Percentiles rank a stretch among this genome's conserved stretches.
phyloP scores from a whole-genome alignment of 2,113 vertebrate species.

The Amblyopsis rosae region DNA sequence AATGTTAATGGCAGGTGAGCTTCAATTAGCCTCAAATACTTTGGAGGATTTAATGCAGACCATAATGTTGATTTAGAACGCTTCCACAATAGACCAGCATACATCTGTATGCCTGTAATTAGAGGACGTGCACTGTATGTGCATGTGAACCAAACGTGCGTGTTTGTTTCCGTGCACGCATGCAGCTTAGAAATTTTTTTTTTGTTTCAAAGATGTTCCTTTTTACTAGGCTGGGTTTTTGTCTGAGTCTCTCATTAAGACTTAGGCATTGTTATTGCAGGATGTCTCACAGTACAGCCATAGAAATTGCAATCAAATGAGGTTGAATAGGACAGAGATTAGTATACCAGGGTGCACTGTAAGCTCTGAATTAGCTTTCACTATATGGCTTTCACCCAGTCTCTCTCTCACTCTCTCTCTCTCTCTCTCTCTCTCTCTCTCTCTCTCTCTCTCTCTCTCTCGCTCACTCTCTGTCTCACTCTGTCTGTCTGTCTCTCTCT shows the following conservation, averaged over 20 bases:
- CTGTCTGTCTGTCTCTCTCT: not conserved
- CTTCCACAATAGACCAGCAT: conserved; percentile 66
- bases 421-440: not conserved
- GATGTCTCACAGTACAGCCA: conserved; percentile 46
- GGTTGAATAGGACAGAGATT: conserved; percentile 39
- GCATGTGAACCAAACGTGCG: not conserved
- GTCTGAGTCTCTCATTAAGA: conserved; percentile 55
- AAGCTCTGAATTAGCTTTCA: conserved; percentile 34
- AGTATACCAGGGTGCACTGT: conserved; percentile 16
- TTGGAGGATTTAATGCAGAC: conserved; percentile 74
- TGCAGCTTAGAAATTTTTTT: conserved; percentile 25
- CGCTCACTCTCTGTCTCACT: not conserved
- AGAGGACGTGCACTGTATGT: conserved; percentile 61
- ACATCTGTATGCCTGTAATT: conserved; percentile 73
- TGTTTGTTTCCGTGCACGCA: not conserved
- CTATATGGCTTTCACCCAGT: not conserved
- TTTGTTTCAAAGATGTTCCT: conserved; percentile 47
- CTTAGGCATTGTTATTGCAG: conserved; percentile 50
- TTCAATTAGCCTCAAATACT: conserved; percentile 80
- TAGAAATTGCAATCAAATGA: conserved; percentile 41
- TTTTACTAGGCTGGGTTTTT: conserved; percentile 40
- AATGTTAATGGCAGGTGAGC: conserved; percentile 60
- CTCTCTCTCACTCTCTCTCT: not conserved
- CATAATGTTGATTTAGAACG: conserved; percentile 63
- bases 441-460: not conserved